These are phyloP conservation scores for Alcis repandata DNA, from an alignment of 2,888 invertebrate genomes.

Conservation along the genomic window DNA sequence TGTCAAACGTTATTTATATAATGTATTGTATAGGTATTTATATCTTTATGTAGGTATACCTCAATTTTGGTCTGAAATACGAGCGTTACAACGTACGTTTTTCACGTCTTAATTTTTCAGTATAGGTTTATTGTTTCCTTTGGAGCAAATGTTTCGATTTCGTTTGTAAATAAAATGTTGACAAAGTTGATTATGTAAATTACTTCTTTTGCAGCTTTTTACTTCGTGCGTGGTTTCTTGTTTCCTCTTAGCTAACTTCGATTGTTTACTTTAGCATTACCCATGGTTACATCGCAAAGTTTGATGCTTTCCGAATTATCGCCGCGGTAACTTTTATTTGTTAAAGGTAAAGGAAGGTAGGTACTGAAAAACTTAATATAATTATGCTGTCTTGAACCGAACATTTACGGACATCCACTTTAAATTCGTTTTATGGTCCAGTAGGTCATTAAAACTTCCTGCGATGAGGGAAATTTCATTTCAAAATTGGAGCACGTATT, in stretches of 20 bases:
- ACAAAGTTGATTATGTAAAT: neutral
- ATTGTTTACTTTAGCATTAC: slow-evolving; percentile 39
- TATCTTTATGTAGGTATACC: too few species aligned
- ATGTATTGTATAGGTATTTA: too few species aligned
- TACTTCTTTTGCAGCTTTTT: neutral
- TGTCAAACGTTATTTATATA: too few species aligned
- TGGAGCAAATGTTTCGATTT: neutral
- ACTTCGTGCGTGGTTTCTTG: slow-evolving; percentile 17
- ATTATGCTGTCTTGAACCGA: neutral
- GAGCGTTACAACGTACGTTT: too few species aligned
- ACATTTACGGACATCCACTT: slow-evolving; percentile 11
- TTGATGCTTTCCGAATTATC: slow-evolving; percentile 24
- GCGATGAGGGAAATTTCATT: slow-evolving; percentile 15
- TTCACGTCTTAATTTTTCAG: too few species aligned
- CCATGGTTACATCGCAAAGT: slow-evolving; percentile 21
- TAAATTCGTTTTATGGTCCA: slow-evolving; percentile 21
- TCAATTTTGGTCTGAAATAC: too few species aligned
- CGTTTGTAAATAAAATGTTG: neutral
- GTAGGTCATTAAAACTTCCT: slow-evolving; percentile 26
- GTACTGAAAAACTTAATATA: neutral
- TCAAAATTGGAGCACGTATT: slow-evolving; percentile 17
- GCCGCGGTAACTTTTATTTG: slow-evolving; percentile 1
- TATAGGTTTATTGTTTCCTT: neutral
- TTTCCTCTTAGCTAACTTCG: slow-evolving; percentile 41
- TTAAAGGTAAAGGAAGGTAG: neutral